Conservation (phyloP, 2,888 invertebrate genomes). For the Tetranychus truncatus region DNA sequence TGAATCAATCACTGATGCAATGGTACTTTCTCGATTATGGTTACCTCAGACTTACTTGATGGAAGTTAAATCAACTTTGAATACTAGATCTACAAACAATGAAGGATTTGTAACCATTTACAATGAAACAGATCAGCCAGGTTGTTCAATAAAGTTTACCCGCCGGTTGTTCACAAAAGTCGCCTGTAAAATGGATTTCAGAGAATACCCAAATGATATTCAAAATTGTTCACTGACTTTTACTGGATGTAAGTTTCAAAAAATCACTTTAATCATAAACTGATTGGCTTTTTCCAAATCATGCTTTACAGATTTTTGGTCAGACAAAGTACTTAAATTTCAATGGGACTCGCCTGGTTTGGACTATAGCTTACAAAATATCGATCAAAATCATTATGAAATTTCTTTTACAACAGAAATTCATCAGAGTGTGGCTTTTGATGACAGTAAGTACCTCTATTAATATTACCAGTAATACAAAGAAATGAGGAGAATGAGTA, state of each 20-base stretch:
- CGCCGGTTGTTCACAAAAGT: neutral
- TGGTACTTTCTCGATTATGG: neutral
- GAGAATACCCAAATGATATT: slow-evolving; percentile 9
- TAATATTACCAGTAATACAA: no score
- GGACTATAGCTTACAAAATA: neutral
- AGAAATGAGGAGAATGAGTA: neutral
- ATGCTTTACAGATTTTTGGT: neutral
- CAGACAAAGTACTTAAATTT: neutral
- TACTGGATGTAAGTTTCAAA: slow-evolving; percentile 4
- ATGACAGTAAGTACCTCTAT: neutral
- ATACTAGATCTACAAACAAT: neutral
- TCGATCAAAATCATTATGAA: neutral
- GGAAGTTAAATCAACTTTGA: neutral
- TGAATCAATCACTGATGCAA: neutral
- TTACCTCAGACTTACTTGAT: neutral
- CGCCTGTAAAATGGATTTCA: slow-evolving; percentile 9
- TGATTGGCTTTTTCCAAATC: no score
- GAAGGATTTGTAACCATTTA: neutral
- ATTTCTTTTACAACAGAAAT: neutral
- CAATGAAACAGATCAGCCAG: neutral
- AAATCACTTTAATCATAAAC: neutral
- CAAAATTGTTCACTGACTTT: neutral
- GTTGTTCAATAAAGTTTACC: neutral
- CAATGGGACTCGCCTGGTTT: neutral
- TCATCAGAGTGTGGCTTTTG: neutral